phyloP scores from a whole-genome alignment of 2,113 vertebrate genomes.

The Oryzias curvinotus region DNA sequence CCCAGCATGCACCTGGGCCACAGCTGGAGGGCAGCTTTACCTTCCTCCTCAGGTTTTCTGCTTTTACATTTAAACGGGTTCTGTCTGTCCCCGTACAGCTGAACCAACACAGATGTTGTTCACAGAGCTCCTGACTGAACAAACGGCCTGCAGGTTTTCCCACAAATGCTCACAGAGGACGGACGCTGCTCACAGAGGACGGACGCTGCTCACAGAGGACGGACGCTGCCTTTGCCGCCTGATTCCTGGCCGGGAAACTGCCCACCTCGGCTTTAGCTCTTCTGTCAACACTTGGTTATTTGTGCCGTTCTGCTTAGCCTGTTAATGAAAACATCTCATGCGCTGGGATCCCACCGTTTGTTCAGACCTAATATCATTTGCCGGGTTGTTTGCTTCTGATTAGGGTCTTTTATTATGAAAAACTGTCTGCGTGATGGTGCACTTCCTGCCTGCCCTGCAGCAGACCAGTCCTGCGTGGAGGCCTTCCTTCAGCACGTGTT shows the following conservation, averaged over 20 bases:
- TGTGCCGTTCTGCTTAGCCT: constrained; percentile 59
- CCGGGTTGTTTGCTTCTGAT: constrained; percentile 67
- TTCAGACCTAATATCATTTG: constrained; percentile 65
- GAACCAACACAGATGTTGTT: too few species aligned
- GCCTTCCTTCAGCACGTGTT: constrained; percentile 13
- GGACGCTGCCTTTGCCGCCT: constrained; percentile 25
- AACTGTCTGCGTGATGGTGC: constrained; percentile 26
- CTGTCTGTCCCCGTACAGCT: too few species aligned
- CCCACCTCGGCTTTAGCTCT: constrained; percentile 20
- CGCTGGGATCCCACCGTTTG: constrained; percentile 69
- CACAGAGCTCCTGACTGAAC: too few species aligned
- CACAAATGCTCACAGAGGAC: too few species aligned
- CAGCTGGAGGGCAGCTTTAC: too few species aligned
- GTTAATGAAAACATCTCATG: constrained; percentile 74
- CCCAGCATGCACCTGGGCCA: too few species aligned
- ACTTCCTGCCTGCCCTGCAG: constrained; percentile 13
- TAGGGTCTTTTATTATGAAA: constrained; percentile 56
- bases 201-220: constrained; percentile 4
- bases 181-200: constrained; percentile 1
- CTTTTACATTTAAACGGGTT: too few species aligned
- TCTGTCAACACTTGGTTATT: constrained; percentile 61
- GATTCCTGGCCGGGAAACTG: constrained; percentile 16
- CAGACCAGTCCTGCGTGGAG: constrained; percentile 20
- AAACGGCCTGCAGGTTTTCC: too few species aligned
- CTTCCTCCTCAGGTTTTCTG: too few species aligned